Conservation (phyloP, 1,140 invertebrate species). For the Anastatus disparis region DNA sequence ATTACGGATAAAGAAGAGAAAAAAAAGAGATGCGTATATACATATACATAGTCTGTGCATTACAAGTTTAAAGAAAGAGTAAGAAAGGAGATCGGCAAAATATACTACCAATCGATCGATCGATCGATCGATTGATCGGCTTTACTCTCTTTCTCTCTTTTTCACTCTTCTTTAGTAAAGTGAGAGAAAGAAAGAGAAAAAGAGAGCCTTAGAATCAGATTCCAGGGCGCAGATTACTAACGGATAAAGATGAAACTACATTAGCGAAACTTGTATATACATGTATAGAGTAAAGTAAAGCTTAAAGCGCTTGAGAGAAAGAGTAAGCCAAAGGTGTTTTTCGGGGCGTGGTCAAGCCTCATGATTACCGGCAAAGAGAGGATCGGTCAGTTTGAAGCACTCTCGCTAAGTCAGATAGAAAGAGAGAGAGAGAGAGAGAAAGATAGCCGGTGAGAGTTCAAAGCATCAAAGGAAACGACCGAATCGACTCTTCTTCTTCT, state of each 20-base stretch:
- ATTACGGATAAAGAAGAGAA: not conserved
- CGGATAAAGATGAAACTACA: slow-evolving; percentile 39
- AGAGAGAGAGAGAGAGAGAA: slow-evolving; percentile 42
- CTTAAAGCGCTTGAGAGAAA: not conserved
- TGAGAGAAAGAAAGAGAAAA: not conserved
- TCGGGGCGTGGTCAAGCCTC: slow-evolving; percentile 50
- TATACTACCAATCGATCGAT: slow-evolving; percentile 11
- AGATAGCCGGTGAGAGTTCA: slow-evolving; percentile 53
- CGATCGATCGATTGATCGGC: slow-evolving; percentile 28
- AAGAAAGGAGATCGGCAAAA: too few species aligned
- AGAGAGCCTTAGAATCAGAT: slow-evolving; percentile 15
- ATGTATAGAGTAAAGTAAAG: too few species aligned
- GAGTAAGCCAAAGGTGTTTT: slow-evolving; percentile 48
- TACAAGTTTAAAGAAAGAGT: too few species aligned
- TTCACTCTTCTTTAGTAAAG: too few species aligned
- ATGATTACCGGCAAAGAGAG: slow-evolving; percentile 38
- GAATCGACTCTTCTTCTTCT: not conserved
- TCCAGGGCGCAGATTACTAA: slow-evolving; percentile 21
- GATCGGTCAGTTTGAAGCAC: slow-evolving; percentile 18
- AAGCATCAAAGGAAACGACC: slow-evolving; percentile 52
- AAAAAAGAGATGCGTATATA: not conserved
- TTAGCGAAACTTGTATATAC: slow-evolving; percentile 11
- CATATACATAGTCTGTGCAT: not conserved
- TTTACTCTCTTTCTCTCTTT: not conserved
- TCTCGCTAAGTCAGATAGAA: not conserved